Evolutionary conservation across 2,888 invertebrate species (phyloP), one percentile per base, ranked within the genome.

Genomic region (Sialis lutaria): DNA sequence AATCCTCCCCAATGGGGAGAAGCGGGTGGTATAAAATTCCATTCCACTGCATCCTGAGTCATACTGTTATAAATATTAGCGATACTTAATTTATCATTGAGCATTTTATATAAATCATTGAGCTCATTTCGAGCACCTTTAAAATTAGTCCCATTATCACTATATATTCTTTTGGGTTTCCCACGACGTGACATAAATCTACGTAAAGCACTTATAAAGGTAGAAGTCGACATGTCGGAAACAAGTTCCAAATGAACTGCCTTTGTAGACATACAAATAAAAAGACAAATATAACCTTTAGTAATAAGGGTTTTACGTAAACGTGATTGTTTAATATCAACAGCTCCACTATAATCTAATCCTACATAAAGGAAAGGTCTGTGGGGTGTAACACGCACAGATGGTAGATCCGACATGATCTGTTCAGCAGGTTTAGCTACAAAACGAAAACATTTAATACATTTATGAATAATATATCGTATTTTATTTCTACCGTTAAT

Each of bases 61-160:
- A 40, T 40, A 40, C 13, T 33, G 10, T 40, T 6, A 6, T 30
- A 8, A 31, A 22, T 22, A 2, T 22, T 22, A 22, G 2, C 22
- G 22, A 22, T 22, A 22, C 22, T 22, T 22, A 22, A 22, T 42
- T 35, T 13, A 8, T 33, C 8, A 7, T 13, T 41, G 10, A n/a
- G 10, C n/a, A 12, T 9, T 13, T 30, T n/a, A 12, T 32, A 12
- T 4, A 43, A 4, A 1, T 13, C 1, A 3, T 32, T 44, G 6
- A 50, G 33, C 7, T 45, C 42, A 10, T 42, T 41, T 13, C 6
- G 33, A 4, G 45, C 45, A 1, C 48, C 46, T 9, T 42, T 22
- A 31, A 50, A 48, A 30, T 48, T 50, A 6, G 50, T 50, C 4
- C 48, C 50, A 13, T 46, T 49, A 10, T 50, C 48, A 5, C 42